These are phyloP conservation scores for Andinoacara biseriatus DNA, from an alignment of 2,113 vertebrate genomes.

Conservation along the genomic window DNA sequence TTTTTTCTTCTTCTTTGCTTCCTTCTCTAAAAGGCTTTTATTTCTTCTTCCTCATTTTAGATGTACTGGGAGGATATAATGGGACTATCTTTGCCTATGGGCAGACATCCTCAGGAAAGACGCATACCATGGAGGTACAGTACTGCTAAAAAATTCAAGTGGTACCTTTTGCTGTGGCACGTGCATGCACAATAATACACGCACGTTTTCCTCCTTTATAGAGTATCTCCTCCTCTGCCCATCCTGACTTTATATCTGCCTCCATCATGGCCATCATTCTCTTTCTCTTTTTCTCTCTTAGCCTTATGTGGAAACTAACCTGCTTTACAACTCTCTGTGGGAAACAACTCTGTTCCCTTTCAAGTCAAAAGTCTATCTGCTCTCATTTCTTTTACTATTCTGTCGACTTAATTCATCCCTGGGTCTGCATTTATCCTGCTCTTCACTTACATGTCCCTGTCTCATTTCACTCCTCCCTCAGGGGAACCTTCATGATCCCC, in stretches of 20 bases:
- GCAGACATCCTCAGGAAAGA: conserved; percentile 94
- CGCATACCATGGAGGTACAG: conserved; percentile 94
- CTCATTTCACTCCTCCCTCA: conserved; percentile 47
- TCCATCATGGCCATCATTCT: conserved; percentile 48
- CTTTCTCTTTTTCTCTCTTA: conserved; percentile 15
- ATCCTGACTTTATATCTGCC: conserved; percentile 31
- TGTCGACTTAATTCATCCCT: conserved; percentile 24
- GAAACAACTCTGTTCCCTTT: conserved; percentile 39
- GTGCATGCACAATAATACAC: neutral
- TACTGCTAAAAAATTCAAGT: conserved; percentile 59
- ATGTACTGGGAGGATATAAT: conserved; percentile 92
- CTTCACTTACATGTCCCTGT: conserved; percentile 11
- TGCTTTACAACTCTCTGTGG: conserved; percentile 48
- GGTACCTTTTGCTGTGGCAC: neutral
- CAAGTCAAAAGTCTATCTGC: conserved; percentile 37
- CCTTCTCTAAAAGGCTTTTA: conserved; percentile 6
- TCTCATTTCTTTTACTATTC: conserved; percentile 4
- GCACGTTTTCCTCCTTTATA: neutral
- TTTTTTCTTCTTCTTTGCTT: neutral
- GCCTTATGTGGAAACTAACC: conserved; percentile 48
- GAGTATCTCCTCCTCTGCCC: neutral
- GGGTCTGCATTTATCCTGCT: conserved; percentile 29
- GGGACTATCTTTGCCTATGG: conserved; percentile 96
- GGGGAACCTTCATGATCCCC: conserved; percentile 91
- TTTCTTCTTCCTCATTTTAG: conserved; percentile 66